phyloP scores from a whole-genome alignment of 1,140 invertebrate species.

The Lordiphosa mommai region DNA sequence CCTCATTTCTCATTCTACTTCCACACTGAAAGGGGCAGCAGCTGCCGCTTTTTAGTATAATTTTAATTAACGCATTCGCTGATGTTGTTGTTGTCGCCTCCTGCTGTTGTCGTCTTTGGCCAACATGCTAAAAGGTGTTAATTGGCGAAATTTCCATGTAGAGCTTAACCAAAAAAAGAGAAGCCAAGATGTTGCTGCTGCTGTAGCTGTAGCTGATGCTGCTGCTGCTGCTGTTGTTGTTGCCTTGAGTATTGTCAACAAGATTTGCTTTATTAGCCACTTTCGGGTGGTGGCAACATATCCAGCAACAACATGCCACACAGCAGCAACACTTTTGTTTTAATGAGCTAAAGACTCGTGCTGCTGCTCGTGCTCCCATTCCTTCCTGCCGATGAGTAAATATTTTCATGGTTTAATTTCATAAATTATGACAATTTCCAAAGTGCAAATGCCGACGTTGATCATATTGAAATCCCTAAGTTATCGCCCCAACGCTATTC shows the following conservation, averaged over 20 bases:
- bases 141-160: conserved; percentile 80
- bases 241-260: conserved; percentile 74
- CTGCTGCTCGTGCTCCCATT: no score
- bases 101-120: conserved; percentile 64
- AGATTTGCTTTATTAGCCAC: conserved; percentile 80
- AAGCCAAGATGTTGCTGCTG: conserved; percentile 21
- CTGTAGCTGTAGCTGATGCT: conserved; percentile 31
- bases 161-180: conserved; percentile 59
- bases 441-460: conserved; percentile 44
- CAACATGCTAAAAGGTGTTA: conserved; percentile 79
- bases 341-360: conserved; percentile 49
- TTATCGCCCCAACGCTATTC: conserved; percentile 59
- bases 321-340: conserved; percentile 37
- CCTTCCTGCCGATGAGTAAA: conserved; percentile 48
- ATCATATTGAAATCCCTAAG: conserved; percentile 78
- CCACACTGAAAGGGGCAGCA: conserved; percentile 25
- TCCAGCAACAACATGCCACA: conserved; percentile 44
- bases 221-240: conserved; percentile 40
- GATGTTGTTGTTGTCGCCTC: conserved; percentile 12
- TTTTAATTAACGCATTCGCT: conserved; percentile 68
- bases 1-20: conserved; percentile 48
- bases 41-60: conserved; percentile 42
- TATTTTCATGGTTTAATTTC: conserved; percentile 78
- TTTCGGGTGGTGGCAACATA: conserved; percentile 76
- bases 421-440: conserved; percentile 66